Evolutionary conservation across 2,113 vertebrate genomes (phyloP), one percentile per base, ranked within the genome.

Genomic region (Dissostichus mawsoni): DNA sequence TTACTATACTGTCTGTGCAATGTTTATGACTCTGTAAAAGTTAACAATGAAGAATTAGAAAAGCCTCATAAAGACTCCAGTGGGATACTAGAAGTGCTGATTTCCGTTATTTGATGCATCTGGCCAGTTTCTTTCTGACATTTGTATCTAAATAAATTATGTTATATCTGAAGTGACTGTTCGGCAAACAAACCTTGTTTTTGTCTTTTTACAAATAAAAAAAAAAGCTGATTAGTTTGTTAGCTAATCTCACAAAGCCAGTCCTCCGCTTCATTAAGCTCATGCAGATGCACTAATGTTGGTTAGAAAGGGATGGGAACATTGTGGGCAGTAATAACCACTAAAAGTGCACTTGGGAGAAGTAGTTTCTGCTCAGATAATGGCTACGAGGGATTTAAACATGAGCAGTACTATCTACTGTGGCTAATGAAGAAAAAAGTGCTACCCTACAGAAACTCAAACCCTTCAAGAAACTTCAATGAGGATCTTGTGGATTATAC

Each of bases 1-100:
- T 48, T 64, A 25, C 50, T 51, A 41, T 41, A 7, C 36, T 41
- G 36, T 65, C 66, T 82, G 69, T 70, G 82, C 48, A 68, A 76
- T 71, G 80, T 75, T 84, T 81, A 86, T 85, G 81, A 78, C 79
- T 87, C 64, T 44, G 57, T 81, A 79, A 73, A 63, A 66, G 83
- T 72, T 74, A 56, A 80, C 78, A 82, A 57, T 64, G 70, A 86
- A 71, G 67, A 78, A 86, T 81, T 69, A 80, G 53, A 56, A 75
- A 63, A 84, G 65, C 59, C 81, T 81, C 85, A 76, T 83, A 83
- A 86, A 90, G 83, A 78, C 79, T 72, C 80, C 57, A 20, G 33
- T 1, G 33, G 41, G 13, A 65, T 52, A 12, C 52, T 83, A 55
- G 87, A 90, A 41, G 57, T 16, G 76, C 70, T 84, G 83, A 89